Conservation (phyloP, 2,888 invertebrate species). For the Serrognathus titanus region DNA sequence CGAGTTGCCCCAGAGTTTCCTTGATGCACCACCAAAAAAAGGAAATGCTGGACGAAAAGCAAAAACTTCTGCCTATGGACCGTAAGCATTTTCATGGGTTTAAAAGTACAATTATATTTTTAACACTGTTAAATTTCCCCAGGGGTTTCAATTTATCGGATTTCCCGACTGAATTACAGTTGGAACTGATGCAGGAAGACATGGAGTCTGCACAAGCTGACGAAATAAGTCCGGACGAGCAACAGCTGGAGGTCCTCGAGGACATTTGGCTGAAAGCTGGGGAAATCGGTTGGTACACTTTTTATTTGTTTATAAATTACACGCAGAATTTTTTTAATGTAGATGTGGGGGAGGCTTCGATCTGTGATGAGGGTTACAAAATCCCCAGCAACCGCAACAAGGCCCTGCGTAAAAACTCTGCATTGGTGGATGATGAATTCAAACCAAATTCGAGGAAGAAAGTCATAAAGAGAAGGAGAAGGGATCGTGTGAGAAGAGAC, state of each 20-base stretch:
- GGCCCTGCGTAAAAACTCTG: conserved; percentile 6
- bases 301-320: background rate
- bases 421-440: conserved; percentile 12
- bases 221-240: conserved; percentile 62
- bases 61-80: conserved; percentile 35
- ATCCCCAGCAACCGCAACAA: conserved; percentile 48
- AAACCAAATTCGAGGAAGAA: conserved; percentile 10
- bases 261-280: conserved; percentile 80
- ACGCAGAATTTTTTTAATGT: conserved; percentile 4
- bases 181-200: conserved; percentile 54
- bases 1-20: conserved; percentile 63
- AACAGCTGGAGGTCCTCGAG: conserved; percentile 69
- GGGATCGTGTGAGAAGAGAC: background rate
- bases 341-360: conserved; percentile 54
- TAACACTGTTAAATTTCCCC: conserved; percentile 6
- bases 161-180: conserved; percentile 45
- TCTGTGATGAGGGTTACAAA: conserved; percentile 55
- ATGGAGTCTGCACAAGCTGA: conserved; percentile 45
- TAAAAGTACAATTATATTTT: background rate
- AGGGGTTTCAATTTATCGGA: conserved; percentile 40
- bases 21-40: conserved; percentile 61
- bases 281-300: conserved; percentile 59
- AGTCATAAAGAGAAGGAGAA: conserved; percentile 5
- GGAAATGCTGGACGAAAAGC: conserved; percentile 41
- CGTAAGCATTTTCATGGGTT: conserved; percentile 5